phyloP scores from a whole-genome alignment of 1,140 invertebrate species.

The Papilio xuthus region DNA sequence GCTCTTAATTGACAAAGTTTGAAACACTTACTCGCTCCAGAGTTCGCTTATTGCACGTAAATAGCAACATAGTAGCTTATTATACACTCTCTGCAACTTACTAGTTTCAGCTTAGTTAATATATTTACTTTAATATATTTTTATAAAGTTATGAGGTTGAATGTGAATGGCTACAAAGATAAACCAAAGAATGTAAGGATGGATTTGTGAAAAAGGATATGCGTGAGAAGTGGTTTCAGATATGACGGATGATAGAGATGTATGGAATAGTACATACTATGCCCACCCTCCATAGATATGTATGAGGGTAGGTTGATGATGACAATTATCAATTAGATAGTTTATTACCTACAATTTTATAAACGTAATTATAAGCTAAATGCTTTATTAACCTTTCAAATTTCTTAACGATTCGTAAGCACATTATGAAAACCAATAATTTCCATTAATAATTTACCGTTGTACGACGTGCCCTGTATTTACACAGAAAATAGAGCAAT shows the following conservation, averaged over 20 bases:
- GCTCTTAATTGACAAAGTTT: constrained; percentile 31
- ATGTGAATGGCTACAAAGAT: no score
- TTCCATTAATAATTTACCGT: constrained; percentile 20
- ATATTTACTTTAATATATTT: no score
- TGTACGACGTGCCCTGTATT: constrained; percentile 14
- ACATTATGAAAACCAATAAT: constrained; percentile 26
- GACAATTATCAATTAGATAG: no score
- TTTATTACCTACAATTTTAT: background rate
- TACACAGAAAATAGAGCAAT: constrained; percentile 29
- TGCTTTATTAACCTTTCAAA: constrained; percentile 4
- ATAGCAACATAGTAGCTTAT: background rate
- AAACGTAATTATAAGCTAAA: background rate
- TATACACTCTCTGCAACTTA: background rate
- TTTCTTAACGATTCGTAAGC: background rate
- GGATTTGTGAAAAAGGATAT: no score
- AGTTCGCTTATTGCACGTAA: background rate
- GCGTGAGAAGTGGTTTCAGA: no score
- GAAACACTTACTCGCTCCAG: constrained; percentile 1
- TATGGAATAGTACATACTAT: no score
- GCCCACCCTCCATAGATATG: no score
- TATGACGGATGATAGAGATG: no score
- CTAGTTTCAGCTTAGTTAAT: no score
- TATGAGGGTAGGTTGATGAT: no score
- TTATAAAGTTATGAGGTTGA: no score
- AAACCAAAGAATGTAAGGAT: no score